phyloP scores from a whole-genome alignment of 2,113 vertebrate species.

The Dasyprocta punctata region DNA sequence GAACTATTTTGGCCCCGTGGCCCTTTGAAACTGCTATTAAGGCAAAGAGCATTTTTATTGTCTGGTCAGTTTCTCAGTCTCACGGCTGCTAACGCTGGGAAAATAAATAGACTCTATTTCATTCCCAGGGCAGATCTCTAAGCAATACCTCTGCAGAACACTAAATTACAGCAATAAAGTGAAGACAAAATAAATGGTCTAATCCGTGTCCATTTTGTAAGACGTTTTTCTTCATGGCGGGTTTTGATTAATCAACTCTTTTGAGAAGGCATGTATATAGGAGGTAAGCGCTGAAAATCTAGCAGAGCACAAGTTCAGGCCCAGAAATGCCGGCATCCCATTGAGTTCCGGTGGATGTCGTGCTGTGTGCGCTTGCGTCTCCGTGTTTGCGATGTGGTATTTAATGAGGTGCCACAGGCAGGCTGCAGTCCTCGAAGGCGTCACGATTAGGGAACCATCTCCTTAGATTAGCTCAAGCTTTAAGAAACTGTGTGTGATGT shows the following conservation, averaged over 20 bases:
- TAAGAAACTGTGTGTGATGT: not conserved
- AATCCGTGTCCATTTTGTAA: not conserved
- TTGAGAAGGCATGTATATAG: not conserved
- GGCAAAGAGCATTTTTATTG: not conserved
- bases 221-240: not conserved
- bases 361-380: not conserved
- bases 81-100: not conserved
- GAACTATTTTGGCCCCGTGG: not conserved
- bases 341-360: not conserved
- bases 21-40: not conserved
- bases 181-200: constrained; percentile 7
- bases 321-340: not conserved
- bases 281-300: not conserved
- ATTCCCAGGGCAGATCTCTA: not conserved
- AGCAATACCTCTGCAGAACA: not conserved
- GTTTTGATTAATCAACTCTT: not conserved
- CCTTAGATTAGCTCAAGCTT: not conserved
- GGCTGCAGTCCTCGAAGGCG: not conserved
- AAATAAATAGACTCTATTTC: constrained; percentile 16
- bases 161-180: not conserved
- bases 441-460: not conserved
- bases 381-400: not conserved
- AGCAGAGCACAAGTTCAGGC: not conserved
- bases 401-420: not conserved
- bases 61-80: not conserved